A percentile compares a stretch with the other conserved stretches of the same genome.
These are phyloP conservation scores for Mycetomoellerius zeteki DNA, from an alignment of 1,140 invertebrate species.

Conservation along the genomic window DNA sequence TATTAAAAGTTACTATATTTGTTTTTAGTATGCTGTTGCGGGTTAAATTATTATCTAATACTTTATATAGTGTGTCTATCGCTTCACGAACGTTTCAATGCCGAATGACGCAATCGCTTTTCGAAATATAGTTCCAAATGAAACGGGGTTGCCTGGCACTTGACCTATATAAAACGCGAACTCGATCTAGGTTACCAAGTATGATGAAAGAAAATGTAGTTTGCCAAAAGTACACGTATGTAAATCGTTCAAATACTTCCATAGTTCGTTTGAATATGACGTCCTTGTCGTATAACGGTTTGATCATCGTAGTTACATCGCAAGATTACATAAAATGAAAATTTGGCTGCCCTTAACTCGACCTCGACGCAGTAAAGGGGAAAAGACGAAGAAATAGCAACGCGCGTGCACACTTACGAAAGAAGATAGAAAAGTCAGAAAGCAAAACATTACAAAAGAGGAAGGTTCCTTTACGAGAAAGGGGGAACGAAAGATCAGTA, in stretches of 20 bases:
- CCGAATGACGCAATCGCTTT: conserved; percentile 34
- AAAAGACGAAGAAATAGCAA: conserved; percentile 36
- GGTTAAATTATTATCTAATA: neutral
- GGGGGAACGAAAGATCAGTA: neutral
- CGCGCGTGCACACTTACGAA: neutral
- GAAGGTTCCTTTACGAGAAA: conserved; percentile 11
- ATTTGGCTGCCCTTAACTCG: conserved; percentile 77
- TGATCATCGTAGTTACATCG: conserved; percentile 76
- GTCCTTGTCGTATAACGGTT: conserved; percentile 36
- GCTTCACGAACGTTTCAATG: conserved; percentile 6
- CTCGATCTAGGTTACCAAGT: conserved; percentile 21
- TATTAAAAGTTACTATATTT: too few species aligned
- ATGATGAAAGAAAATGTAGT: conserved; percentile 29
- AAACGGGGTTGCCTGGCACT: neutral
- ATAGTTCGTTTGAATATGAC: neutral
- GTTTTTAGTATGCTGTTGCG: too few species aligned
- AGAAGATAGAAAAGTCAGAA: neutral
- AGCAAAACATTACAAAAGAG: conserved; percentile 6
- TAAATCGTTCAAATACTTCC: conserved; percentile 11
- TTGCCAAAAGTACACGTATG: conserved; percentile 34
- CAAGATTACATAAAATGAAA: conserved; percentile 79
- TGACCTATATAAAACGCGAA: conserved; percentile 16
- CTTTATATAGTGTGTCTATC: neutral
- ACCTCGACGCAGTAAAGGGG: conserved; percentile 59
- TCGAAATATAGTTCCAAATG: conserved; percentile 30